Conservation (phyloP, 2,113 vertebrate genomes). For the Hippocampus comes region DNA sequence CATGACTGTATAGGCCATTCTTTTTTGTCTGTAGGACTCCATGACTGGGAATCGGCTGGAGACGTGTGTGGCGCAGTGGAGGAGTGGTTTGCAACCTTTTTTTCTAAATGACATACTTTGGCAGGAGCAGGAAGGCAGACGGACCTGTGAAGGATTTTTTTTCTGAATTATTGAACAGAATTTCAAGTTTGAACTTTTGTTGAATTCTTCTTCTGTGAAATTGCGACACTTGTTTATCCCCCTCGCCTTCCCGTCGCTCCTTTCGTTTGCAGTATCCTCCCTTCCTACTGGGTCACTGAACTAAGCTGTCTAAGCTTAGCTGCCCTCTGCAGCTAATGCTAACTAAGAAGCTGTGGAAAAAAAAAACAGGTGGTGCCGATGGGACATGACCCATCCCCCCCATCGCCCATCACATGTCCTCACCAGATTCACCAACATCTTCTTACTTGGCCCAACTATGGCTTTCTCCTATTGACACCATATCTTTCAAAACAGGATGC, state of each 20-base stretch:
- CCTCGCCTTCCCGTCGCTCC: slow-evolving; percentile 7
- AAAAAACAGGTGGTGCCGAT: slow-evolving; percentile 54
- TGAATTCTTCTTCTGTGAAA: neutral
- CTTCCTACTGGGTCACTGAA: slow-evolving; percentile 59
- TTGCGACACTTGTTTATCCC: neutral
- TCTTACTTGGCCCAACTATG: too few relatives aligned
- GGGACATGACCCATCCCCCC: slow-evolving; percentile 3
- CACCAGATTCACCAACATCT: neutral
- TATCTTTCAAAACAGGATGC: too few relatives aligned
- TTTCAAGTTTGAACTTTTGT: neutral
- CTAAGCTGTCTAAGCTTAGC: slow-evolving; percentile 65
- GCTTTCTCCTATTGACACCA: too few relatives aligned
- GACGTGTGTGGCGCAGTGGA: neutral
- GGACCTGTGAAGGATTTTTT: neutral
- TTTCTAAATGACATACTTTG: neutral
- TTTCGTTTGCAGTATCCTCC: slow-evolving; percentile 40
- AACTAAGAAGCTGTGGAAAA: slow-evolving; percentile 59
- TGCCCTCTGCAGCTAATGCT: slow-evolving; percentile 56
- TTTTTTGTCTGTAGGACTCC: slow-evolving; percentile 44
- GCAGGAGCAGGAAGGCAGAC: neutral
- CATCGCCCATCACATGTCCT: neutral
- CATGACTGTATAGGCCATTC: slow-evolving; percentile 59
- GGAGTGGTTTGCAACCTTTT: neutral
- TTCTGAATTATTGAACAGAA: too few relatives aligned
- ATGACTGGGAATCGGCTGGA: slow-evolving; percentile 34